Base-by-base conservation (phyloP, 1,140 invertebrate genomes). In the Drosophila leontia region DNA sequence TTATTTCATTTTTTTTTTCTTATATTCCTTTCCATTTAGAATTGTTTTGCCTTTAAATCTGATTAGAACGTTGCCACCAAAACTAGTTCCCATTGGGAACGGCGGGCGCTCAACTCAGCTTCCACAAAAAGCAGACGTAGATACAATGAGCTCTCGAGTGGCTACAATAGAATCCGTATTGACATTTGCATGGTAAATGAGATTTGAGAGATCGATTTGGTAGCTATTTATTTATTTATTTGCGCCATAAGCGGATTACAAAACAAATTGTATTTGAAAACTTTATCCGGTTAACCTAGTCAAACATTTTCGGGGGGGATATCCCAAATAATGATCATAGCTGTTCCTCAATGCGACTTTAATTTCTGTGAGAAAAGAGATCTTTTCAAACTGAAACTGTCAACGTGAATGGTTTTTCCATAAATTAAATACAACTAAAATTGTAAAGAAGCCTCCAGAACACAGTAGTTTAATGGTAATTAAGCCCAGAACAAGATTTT, bases 41-140 rank as follows among this genome's bases (percentile, higher is more conserved):
- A 77, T 77, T 77, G 55, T 68, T 77, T 77, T 77, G 75, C 55
- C 37, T 77, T 68, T 60, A 77, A 69, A 56, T 56, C 75, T 77
- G 63, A 74, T 74, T 74, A 61, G 70, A 74, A 74, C 50, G 70
- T 70, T 69, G 62, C 17, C 64, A 44, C 15, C 32, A 56, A 50
- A 77, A 77, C 75, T 77, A 77, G 75, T 77, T 77, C 74, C 63
- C 47, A 77, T 59, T 77, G 74, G 63, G 39, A 58, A 51, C 47
- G 47, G n/a, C 44, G 48, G 56, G n/a, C 12, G 48, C 51, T 34
- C 45, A 45, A 15, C 45, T 63, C 60, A 7, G 50, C 23, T 32
- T 63, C 55, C 26, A 29, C 26, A 29, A 29, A 29, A 29, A 29
- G 19, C n/a, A 17, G 42, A 17, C 42, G 17, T 1, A 23, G 26